Evolutionary conservation across 2,888 invertebrate genomes (phyloP), one percentile per base, ranked within the genome.

Genomic region (Apamea anceps): DNA sequence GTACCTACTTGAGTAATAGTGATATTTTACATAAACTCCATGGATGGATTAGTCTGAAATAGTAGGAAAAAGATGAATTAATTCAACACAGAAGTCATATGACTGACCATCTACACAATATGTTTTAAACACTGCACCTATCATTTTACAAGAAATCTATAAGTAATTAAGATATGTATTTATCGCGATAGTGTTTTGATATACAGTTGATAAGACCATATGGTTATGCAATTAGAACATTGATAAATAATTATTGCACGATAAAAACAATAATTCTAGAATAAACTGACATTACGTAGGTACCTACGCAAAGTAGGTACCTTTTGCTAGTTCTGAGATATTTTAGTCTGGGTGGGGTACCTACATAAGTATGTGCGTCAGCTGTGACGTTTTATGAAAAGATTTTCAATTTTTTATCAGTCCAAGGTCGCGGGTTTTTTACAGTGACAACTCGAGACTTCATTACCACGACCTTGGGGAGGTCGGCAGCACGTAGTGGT

Each of bases 221-320:
- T 81, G 77, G 88, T 93, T 93, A 93, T 93, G 92, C 91, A 93
- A 93, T 88, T 89, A 88, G 90, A 85, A 78, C 90, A 87, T 75
- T 81, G 86, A 88, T 89, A 86, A 85, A 67, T 75, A 32, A 84
- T 68, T 75, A 82, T 75, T 84, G 75, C 73, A 71, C 73, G 72
- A 75, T 81, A 70, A 72, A 84, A 70, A 79, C 71, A 80, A 75
- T 77, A 25, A 79, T 81, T 89, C 89, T 86, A 89, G 87, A 89
- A 89, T 81, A 79, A 81, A 70, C 72, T 12, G 42, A 42, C 18
- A 82, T 75, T 80, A 89, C 80, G 80, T 65, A 12, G 62, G 28
- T 82, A 82, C n/a, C n/a, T n/a, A n/a, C 32, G 21, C 37, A 42
- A 3, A 67, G 32, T 45, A 48, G 32, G 37, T 60, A 57, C 12